Percentiles rank a stretch among this genome's conserved stretches.
Evolutionary conservation across 2,797 vertebrate genomes (phyloP).

Genomic region (Pipistrellus pipistrellus): DNA sequence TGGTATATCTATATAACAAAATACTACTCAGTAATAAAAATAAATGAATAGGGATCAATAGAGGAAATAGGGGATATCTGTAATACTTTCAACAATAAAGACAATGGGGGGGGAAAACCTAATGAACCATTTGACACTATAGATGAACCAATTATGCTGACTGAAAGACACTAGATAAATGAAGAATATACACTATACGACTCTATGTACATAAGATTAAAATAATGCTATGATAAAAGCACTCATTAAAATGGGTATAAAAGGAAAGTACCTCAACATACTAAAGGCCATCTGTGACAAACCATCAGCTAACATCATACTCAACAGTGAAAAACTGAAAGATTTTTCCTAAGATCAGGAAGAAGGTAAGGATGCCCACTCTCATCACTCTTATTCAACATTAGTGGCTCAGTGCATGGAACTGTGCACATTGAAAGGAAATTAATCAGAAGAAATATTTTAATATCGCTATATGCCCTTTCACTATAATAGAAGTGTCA

Average conservation of each 20-base stretch:
- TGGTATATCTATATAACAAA: background rate
- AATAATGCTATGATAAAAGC: background rate
- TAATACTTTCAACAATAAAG: no score
- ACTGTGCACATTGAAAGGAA: no score
- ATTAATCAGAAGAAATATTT: no score
- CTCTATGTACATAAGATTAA: constrained; percentile 1
- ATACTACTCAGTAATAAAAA: constrained; percentile 29
- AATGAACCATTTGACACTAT: background rate
- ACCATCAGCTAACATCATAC: background rate
- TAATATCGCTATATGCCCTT: no score
- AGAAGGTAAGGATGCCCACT: background rate
- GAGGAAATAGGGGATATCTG: no score
- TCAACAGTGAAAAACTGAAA: background rate
- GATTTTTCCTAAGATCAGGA: background rate
- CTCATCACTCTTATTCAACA: background rate
- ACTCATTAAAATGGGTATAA: background rate
- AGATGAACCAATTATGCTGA: background rate
- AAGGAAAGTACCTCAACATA: background rate
- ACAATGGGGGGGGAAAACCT: no score
- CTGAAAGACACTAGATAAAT: background rate
- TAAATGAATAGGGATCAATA: background rate
- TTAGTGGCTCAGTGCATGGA: no score
- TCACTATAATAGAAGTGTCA: no score
- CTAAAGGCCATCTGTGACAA: background rate
- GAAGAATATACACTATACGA: background rate